Evolutionary conservation across 1,140 invertebrate genomes (phyloP).

Genomic region (Apis laboriosa): DNA sequence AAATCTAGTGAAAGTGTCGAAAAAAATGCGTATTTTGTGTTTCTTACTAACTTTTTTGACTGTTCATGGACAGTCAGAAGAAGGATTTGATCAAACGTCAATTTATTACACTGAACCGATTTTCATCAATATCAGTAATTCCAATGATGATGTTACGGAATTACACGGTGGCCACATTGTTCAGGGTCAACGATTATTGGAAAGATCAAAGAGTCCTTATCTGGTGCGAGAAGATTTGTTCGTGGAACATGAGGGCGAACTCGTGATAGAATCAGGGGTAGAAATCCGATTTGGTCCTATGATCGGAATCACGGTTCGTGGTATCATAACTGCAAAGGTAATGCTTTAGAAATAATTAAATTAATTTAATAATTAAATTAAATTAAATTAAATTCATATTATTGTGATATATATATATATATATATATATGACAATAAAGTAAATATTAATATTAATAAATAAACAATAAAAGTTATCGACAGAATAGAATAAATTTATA

Average conservation of each 20-base stretch:
- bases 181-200: constrained; percentile 79
- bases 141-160: constrained; percentile 79
- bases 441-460: too few relatives aligned
- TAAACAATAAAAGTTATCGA: neutral
- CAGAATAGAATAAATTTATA: neutral
- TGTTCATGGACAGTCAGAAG: constrained; percentile 45
- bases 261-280: constrained; percentile 93
- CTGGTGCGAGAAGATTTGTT: constrained; percentile 90
- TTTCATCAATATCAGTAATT: constrained; percentile 47
- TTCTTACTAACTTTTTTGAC: constrained; percentile 16
- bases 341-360: constrained; percentile 58
- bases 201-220: constrained; percentile 87
- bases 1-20: neutral
- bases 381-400: too few relatives aligned
- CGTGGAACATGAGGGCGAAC: constrained; percentile 86
- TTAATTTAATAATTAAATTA: too few relatives aligned
- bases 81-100: constrained; percentile 64
- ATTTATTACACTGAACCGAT: constrained; percentile 79
- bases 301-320: constrained; percentile 94
- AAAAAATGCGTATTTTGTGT: constrained; percentile 40
- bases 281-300: constrained; percentile 92
- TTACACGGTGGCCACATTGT: constrained; percentile 84
- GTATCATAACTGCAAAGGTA: constrained; percentile 92
- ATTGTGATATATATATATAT: too few relatives aligned
- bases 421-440: too few relatives aligned